phyloP scores from a whole-genome alignment of 1,140 invertebrate genomes.

The Bombus waltoni region DNA sequence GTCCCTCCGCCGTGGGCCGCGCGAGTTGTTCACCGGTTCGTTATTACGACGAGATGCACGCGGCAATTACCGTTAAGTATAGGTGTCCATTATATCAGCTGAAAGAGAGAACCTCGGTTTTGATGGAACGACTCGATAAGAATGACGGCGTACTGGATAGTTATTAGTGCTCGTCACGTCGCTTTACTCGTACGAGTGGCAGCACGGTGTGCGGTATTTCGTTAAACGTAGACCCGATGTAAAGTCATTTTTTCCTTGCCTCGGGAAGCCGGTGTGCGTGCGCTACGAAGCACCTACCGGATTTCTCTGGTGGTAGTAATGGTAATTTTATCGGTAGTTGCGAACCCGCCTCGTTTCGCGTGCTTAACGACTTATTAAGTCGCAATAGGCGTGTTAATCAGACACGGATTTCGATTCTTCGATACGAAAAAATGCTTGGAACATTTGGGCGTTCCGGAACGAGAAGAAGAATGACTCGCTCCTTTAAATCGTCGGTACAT shows the following conservation, averaged over 20 bases:
- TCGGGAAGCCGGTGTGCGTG: neutral
- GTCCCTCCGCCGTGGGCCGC: conserved; percentile 6
- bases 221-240: conserved; percentile 14
- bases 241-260: conserved; percentile 2
- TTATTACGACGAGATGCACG: conserved; percentile 51
- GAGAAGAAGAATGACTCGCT: neutral
- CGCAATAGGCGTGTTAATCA: conserved; percentile 20
- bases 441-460: neutral
- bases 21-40: conserved; percentile 45
- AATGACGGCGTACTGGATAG: conserved; percentile 45
- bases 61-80: conserved; percentile 55
- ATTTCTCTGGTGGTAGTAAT: neutral
- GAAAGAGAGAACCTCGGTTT: conserved; percentile 51
- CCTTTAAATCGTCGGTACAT: no score
- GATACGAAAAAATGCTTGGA: neutral
- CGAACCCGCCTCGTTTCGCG: conserved; percentile 22
- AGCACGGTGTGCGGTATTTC: conserved; percentile 25
- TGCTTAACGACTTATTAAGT: conserved; percentile 36
- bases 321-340: conserved; percentile 37
- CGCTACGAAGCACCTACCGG: neutral
- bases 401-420: neutral
- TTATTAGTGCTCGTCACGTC: conserved; percentile 52
- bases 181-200: conserved; percentile 27
- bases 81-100: conserved; percentile 56
- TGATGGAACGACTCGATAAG: conserved; percentile 53